phyloP scores from a whole-genome alignment of 2,113 vertebrate genomes.

The Picathartes gymnocephalus region DNA sequence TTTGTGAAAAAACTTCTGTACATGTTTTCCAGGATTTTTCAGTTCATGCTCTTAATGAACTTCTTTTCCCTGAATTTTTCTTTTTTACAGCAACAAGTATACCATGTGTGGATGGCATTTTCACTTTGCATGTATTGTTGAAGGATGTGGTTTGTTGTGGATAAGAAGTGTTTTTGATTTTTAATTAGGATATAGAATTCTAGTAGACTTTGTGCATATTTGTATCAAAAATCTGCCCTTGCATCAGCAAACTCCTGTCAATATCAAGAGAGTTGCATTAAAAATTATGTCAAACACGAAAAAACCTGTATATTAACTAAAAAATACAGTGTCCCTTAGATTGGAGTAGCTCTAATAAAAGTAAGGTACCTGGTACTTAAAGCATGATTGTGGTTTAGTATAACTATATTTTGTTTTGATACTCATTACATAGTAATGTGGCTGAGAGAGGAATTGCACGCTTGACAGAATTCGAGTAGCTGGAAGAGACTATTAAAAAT shows the following conservation, averaged over 20 bases:
- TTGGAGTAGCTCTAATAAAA: neutral
- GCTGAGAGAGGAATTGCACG: neutral
- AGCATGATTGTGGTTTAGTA: neutral
- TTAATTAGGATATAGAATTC: neutral
- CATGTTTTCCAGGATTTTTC: neutral
- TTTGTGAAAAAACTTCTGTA: neutral
- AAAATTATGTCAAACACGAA: neutral
- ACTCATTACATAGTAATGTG: neutral
- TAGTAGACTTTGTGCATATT: neutral
- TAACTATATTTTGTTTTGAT: neutral
- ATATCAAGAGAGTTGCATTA: neutral
- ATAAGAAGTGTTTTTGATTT: neutral
- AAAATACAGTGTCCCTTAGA: neutral
- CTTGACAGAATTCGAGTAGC: neutral
- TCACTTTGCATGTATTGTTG: neutral
- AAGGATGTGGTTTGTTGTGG: neutral
- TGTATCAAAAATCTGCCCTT: neutral
- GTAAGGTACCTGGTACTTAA: neutral
- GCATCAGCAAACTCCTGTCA: neutral
- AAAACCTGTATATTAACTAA: neutral
- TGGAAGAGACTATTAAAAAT: neutral
- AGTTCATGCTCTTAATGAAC: neutral
- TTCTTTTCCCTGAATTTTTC: neutral
- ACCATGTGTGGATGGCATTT: accelerated
- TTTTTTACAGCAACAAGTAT: neutral